Evolutionary conservation across 2,888 invertebrate genomes (phyloP).

Genomic region (Eumacrocentrus americanus): DNA sequence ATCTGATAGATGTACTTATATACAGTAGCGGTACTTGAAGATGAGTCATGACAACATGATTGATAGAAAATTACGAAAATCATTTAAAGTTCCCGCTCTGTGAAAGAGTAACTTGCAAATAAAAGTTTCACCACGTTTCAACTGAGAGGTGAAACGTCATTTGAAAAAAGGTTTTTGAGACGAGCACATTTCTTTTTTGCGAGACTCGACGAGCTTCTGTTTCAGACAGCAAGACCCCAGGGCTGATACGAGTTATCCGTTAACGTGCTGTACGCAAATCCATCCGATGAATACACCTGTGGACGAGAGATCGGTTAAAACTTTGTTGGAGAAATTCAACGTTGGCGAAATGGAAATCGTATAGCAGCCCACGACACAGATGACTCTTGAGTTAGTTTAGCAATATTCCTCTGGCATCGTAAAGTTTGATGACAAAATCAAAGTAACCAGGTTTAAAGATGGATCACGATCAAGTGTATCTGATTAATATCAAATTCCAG

Average conservation of each 20-base stretch:
- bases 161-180: constrained; percentile 4
- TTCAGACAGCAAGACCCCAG: constrained; percentile 31
- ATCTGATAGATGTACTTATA: no score
- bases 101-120: no score
- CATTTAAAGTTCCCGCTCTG: no score
- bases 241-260: constrained; percentile 31
- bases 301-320: constrained; percentile 18
- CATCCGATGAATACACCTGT: constrained; percentile 17
- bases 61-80: no score
- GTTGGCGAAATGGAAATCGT: constrained; percentile 13
- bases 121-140: no score
- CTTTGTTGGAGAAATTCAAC: constrained; percentile 10
- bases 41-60: no score
- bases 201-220: constrained; percentile 26
- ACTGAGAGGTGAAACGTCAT: not conserved
- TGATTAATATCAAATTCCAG: not conserved
- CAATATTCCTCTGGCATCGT: constrained; percentile 28
- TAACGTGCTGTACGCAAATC: constrained; percentile 12
- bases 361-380: not conserved
- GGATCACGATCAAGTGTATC: not conserved
- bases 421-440: constrained; percentile 43
- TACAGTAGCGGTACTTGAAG: no score
- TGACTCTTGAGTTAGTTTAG: constrained; percentile 31
- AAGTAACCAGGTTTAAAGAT: constrained; percentile 21
- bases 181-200: not conserved